phyloP scores from a whole-genome alignment of 2,113 vertebrate species.

The Chunga burmeisteri region DNA sequence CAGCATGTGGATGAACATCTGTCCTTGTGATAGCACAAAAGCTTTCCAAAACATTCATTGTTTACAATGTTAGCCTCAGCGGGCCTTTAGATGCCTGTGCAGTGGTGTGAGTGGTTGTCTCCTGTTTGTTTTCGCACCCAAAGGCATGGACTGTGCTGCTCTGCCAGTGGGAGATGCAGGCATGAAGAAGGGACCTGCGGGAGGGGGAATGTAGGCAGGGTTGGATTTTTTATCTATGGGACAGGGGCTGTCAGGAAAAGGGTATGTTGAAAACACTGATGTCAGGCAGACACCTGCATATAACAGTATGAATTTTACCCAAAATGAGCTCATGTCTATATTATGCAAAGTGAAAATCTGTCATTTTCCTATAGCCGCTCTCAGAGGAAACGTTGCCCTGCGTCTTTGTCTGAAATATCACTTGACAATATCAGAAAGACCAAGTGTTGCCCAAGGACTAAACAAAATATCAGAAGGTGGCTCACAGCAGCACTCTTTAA shows the following conservation, averaged over 20 bases:
- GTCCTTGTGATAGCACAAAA: not conserved
- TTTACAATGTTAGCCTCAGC: not conserved
- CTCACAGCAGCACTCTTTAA: not conserved
- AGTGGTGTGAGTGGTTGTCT: accelerated
- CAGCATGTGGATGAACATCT: not conserved
- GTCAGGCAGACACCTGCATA: not conserved
- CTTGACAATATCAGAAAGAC: not conserved
- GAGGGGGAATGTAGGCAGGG: not conserved
- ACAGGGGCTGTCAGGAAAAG: not conserved
- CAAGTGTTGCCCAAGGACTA: not conserved
- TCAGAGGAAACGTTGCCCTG: not conserved
- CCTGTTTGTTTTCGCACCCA: not conserved
- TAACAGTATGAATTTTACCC: not conserved
- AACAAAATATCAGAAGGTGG: not conserved
- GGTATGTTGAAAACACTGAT: not conserved
- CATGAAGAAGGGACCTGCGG: not conserved
- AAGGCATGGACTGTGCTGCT: not conserved
- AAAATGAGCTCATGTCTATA: not conserved
- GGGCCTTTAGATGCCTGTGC: not conserved
- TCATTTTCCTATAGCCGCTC: not conserved
- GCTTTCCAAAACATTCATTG: not conserved
- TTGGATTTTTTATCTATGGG: no score
- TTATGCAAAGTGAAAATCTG: not conserved
- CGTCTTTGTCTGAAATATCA: not conserved
- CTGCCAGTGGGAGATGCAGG: not conserved